A percentile compares a stretch with the other conserved stretches of the same genome.
These are phyloP conservation scores for Poecilia latipinna DNA, from an alignment of 2,113 vertebrate species.

Conservation along the genomic window DNA sequence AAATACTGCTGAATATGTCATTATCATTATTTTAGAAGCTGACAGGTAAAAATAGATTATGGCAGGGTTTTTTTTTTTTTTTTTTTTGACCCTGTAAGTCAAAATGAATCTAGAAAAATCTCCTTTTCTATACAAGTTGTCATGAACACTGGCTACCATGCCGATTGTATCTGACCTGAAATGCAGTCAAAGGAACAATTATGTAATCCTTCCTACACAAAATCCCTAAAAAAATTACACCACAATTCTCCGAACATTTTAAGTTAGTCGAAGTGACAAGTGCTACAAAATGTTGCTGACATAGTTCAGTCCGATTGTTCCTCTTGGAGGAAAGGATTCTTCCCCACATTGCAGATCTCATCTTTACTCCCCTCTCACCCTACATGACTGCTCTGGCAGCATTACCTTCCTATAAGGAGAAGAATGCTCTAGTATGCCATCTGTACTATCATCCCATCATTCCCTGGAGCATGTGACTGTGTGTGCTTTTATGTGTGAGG, in stretches of 20 bases:
- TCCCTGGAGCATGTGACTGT: constrained; percentile 57
- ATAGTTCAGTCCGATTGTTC: neutral
- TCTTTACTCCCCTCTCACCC: constrained; percentile 51
- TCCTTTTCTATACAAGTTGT: neutral
- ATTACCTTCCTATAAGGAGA: constrained; percentile 76
- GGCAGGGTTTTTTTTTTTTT: too few species aligned
- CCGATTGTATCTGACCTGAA: neutral
- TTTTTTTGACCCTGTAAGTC: too few species aligned
- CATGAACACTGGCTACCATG: neutral
- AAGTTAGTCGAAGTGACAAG: neutral
- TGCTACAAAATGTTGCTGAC: neutral
- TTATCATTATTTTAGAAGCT: too few species aligned
- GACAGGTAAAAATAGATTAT: too few species aligned
- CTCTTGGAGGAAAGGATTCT: neutral
- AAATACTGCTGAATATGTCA: too few species aligned
- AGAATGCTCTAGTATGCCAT: constrained; percentile 74
- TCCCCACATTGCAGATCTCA: constrained; percentile 46
- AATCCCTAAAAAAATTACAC: neutral
- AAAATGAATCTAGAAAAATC: too few species aligned
- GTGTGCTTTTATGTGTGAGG: constrained; percentile 43
- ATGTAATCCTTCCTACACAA: neutral
- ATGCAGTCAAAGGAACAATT: neutral
- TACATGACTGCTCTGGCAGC: constrained; percentile 63
- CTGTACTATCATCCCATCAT: constrained; percentile 71
- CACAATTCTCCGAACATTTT: neutral